Conservation (phyloP, 53 echinoderm and acorn worm genomes). For the Mesocentrotus franciscanus region DNA sequence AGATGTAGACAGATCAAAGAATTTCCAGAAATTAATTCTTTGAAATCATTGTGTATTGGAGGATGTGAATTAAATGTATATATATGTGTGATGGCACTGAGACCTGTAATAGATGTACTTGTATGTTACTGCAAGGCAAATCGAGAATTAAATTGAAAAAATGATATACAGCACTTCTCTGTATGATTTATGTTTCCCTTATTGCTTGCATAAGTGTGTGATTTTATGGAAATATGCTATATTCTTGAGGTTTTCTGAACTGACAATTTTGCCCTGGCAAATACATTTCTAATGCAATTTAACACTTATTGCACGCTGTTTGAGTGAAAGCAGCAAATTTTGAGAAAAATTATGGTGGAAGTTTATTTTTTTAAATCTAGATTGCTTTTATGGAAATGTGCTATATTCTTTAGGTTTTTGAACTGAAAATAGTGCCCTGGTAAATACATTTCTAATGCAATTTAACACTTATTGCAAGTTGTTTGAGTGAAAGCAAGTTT, state of each 20-base stretch:
- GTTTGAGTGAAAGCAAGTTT: neutral
- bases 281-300: neutral
- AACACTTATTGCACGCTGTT: neutral
- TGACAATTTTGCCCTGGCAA: too few species aligned
- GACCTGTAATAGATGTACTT: neutral
- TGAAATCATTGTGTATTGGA: neutral
- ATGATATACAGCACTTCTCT: neutral
- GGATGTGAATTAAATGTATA: neutral
- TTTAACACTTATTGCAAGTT: neutral
- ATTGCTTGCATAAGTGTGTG: neutral
- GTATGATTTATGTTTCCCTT: neutral
- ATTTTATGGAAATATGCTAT: neutral
- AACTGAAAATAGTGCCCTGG: too few species aligned
- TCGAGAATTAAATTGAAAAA: neutral
- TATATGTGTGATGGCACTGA: neutral
- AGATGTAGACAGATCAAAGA: neutral
- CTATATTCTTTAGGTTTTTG: neutral
- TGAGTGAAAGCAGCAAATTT: neutral
- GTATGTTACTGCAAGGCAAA: neutral
- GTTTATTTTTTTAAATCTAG: too few species aligned
- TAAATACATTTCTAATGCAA: too few species aligned
- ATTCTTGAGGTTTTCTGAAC: too few species aligned
- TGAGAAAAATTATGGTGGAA: neutral
- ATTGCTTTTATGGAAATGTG: neutral
- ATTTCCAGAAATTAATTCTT: neutral